Conservation (phyloP, 2,888 invertebrate genomes). For the Tyria jacobaeae region DNA sequence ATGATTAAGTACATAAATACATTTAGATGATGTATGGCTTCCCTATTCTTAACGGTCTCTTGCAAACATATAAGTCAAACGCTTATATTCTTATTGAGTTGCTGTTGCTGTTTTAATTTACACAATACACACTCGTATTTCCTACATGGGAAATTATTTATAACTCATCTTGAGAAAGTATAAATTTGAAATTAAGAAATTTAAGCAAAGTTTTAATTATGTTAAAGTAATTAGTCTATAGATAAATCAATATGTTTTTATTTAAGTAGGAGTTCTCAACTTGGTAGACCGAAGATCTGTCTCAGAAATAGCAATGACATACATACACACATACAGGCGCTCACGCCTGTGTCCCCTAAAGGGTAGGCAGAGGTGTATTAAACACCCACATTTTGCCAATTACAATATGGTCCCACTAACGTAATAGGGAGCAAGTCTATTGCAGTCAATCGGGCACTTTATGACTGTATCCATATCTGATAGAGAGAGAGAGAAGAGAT, state of each 20-base stretch:
- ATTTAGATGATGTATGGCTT: conserved; percentile 18
- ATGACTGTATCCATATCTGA: no score
- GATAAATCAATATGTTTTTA: no score
- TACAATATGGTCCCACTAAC: no score
- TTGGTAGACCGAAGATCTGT: background rate
- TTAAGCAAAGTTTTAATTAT: background rate
- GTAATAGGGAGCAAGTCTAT: no score
- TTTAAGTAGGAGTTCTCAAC: background rate
- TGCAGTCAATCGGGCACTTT: no score
- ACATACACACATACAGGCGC: no score
- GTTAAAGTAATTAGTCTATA: no score
- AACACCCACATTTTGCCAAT: no score
- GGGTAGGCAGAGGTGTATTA: no score
- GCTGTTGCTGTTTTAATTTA: conserved; percentile 33
- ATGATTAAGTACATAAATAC: background rate
- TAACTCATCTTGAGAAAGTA: conserved; percentile 1
- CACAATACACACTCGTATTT: conserved; percentile 20
- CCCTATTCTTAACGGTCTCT: conserved; percentile 53
- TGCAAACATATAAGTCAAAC: conserved; percentile 52
- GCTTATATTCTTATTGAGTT: conserved; percentile 44
- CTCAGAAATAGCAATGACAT: background rate
- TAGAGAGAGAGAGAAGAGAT: no score
- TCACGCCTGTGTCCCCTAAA: no score
- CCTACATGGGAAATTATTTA: conserved; percentile 12
- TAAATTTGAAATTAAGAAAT: background rate